Conservation (phyloP, 2,888 invertebrate species). For the Cryptocephalus primarius region DNA sequence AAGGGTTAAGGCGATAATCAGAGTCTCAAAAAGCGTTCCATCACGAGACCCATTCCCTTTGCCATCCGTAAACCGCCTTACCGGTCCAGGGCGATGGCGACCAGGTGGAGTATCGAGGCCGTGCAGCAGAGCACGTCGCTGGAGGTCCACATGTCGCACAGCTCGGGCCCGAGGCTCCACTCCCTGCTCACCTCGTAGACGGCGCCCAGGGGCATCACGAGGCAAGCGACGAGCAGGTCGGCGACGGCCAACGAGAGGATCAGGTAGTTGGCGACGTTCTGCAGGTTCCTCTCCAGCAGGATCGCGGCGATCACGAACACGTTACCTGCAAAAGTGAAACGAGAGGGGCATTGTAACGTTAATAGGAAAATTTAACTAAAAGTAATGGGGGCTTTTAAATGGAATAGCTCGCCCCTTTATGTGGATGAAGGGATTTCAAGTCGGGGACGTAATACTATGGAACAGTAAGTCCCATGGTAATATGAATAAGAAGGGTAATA, state of each 20-base stretch:
- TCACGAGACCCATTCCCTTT: too few relatives aligned
- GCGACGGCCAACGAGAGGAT: conserved; percentile 86
- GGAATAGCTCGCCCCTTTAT: too few relatives aligned
- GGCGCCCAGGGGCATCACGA: conserved; percentile 67
- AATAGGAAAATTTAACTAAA: too few relatives aligned
- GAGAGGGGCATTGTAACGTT: neutral
- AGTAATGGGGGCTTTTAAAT: too few relatives aligned
- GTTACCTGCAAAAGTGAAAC: conserved; percentile 61
- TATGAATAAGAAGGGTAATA: too few relatives aligned
- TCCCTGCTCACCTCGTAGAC: conserved; percentile 64
- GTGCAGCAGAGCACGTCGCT: conserved; percentile 87
- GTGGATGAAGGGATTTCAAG: too few relatives aligned
- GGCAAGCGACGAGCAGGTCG: conserved; percentile 78
- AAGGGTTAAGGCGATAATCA: too few relatives aligned
- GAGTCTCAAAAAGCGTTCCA: too few relatives aligned
- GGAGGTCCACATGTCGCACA: conserved; percentile 92
- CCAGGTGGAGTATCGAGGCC: conserved; percentile 69
- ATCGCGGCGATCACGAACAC: conserved; percentile 92
- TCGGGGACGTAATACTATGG: too few relatives aligned
- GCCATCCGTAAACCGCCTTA: conserved; percentile 30
- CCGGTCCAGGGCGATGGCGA: conserved; percentile 75
- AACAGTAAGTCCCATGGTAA: too few relatives aligned
- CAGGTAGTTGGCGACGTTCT: conserved; percentile 82
- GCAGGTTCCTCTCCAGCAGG: conserved; percentile 72
- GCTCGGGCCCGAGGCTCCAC: conserved; percentile 77